Conservation (phyloP, 2,888 invertebrate genomes). For the Syrphus vitripennis region DNA sequence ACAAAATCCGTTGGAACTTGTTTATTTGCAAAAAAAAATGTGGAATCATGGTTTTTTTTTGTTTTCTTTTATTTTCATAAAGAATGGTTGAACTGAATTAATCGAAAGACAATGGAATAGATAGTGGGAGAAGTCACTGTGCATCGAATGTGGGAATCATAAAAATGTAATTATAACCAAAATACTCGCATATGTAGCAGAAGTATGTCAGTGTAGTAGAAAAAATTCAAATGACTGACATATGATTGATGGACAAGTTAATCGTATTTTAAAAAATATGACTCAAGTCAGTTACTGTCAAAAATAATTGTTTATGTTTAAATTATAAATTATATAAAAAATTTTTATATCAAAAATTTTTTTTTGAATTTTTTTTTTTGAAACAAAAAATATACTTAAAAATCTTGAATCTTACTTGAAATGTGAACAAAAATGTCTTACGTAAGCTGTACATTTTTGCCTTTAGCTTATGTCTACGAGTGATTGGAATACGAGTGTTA, state of each 20-base stretch:
- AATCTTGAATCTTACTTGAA: no score
- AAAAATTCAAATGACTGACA: neutral
- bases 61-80: neutral
- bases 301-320: neutral
- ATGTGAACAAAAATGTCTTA: no score
- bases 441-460: no score
- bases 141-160: neutral
- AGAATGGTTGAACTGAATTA: neutral
- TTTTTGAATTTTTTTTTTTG: no score
- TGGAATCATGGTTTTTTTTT: neutral
- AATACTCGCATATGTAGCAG: neutral
- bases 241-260: constrained; percentile 9
- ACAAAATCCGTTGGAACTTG: neutral
- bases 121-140: neutral
- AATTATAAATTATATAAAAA: no score
- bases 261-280: neutral
- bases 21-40: constrained; percentile 6
- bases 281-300: neutral
- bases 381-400: no score
- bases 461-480: no score
- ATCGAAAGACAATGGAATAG: neutral
- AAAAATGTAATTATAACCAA: neutral
- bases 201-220: neutral
- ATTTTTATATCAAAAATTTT: no score
- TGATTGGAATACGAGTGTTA: no score